Conservation (phyloP, 2,797 vertebrate species). For the Periparus ater region DNA sequence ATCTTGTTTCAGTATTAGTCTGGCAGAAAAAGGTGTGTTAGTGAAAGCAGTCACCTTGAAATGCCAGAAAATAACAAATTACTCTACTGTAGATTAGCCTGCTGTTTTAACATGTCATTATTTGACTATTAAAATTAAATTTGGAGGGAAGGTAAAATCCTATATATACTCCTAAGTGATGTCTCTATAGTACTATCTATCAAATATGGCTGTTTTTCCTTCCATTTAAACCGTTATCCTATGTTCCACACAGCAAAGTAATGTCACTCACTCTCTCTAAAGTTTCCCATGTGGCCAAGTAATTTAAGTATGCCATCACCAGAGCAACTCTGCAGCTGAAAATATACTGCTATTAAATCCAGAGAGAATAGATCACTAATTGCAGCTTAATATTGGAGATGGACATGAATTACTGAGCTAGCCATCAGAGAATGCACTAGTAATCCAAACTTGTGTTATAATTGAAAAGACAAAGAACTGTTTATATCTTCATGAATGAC, state of each 20-base stretch:
- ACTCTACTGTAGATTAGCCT: slow-evolving; percentile 1
- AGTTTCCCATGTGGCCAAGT: slow-evolving; percentile 59
- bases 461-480: not conserved
- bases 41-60: not conserved
- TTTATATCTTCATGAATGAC: not conserved
- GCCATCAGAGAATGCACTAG: not conserved
- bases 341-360: slow-evolving; percentile 63
- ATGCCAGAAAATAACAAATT: slow-evolving; percentile 38
- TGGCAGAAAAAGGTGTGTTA: not conserved
- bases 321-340: slow-evolving; percentile 63
- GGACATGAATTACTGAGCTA: slow-evolving; percentile 34
- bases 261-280: slow-evolving; percentile 56
- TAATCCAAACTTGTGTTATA: not conserved
- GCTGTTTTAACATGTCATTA: slow-evolving; percentile 32
- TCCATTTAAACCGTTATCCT: slow-evolving; percentile 30
- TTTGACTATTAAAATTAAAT: slow-evolving; percentile 55
- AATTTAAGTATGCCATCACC: slow-evolving; percentile 68
- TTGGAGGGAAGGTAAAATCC: slow-evolving; percentile 13
- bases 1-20: not conserved
- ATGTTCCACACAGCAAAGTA: slow-evolving; percentile 26
- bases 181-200: slow-evolving; percentile 11
- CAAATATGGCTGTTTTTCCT: slow-evolving; percentile 7
- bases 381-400: slow-evolving; percentile 58
- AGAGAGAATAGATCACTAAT: slow-evolving; percentile 67
- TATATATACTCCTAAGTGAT: not conserved